A percentile compares a stretch with the other conserved stretches of the same genome.
These are phyloP conservation scores for Drosophila nasuta DNA, from an alignment of 1,140 invertebrate genomes.

Conservation along the genomic window DNA sequence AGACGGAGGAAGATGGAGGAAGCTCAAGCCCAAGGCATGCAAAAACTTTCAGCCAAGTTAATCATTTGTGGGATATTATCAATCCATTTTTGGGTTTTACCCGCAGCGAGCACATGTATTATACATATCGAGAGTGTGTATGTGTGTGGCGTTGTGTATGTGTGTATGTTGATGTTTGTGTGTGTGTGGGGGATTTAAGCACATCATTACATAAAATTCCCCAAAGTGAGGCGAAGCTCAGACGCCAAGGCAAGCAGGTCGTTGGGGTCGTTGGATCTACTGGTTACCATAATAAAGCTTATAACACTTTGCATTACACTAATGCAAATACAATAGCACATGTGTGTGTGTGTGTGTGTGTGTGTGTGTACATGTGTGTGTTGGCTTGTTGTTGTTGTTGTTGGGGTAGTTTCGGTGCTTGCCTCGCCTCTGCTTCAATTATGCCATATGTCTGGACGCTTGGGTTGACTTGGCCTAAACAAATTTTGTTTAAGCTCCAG, in stretches of 20 bases:
- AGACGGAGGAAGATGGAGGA: background rate
- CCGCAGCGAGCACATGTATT: slow-evolving; percentile 17
- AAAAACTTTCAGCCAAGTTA: slow-evolving; percentile 79
- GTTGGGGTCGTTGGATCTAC: slow-evolving; percentile 48
- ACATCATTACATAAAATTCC: slow-evolving; percentile 80
- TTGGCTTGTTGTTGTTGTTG: slow-evolving; percentile 15
- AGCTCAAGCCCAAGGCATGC: slow-evolving; percentile 30
- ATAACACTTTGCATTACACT: slow-evolving; percentile 83
- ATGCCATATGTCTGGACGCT: slow-evolving; percentile 69
- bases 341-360: slow-evolving; percentile 17
- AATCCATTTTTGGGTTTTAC: slow-evolving; percentile 78
- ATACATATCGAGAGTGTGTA: slow-evolving; percentile 3
- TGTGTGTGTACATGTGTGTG: background rate
- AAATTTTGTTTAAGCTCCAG: slow-evolving; percentile 81
- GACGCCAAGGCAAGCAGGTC: slow-evolving; percentile 17
- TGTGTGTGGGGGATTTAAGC: slow-evolving; percentile 59
- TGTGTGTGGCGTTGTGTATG: background rate
- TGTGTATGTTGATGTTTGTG: slow-evolving; percentile 13
- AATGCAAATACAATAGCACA: slow-evolving; percentile 81
- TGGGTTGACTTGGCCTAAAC: slow-evolving; percentile 55
- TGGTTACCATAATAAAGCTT: slow-evolving; percentile 76
- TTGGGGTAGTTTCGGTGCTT: slow-evolving; percentile 15
- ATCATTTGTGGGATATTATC: slow-evolving; percentile 83
- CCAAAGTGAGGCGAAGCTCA: slow-evolving; percentile 51
- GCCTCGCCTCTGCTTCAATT: slow-evolving; percentile 64